These are phyloP conservation scores for Atractosteus spatula DNA, from an alignment of 2,113 vertebrate species.

Conservation along the genomic window DNA sequence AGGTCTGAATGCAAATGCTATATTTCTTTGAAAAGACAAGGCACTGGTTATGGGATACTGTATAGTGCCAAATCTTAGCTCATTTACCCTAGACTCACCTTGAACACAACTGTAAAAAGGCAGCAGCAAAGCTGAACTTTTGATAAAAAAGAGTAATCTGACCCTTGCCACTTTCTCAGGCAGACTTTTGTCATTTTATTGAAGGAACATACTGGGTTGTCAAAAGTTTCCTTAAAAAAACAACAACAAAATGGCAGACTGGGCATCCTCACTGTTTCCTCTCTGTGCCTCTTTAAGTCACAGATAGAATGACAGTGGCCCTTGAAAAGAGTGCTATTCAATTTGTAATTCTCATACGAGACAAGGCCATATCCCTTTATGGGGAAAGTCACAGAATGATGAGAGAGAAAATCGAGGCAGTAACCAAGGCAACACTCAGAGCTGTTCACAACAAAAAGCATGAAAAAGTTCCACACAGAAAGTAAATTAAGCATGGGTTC, in stretches of 20 bases:
- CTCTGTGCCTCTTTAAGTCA: slow-evolving; percentile 35
- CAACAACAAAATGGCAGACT: too few species aligned
- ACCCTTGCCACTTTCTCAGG: too few species aligned
- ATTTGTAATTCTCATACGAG: slow-evolving; percentile 68
- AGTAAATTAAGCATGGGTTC: background rate
- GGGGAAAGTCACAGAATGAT: slow-evolving; percentile 1
- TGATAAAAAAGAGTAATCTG: too few species aligned
- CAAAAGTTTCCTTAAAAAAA: too few species aligned
- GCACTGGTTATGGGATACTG: too few species aligned
- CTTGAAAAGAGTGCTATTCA: slow-evolving; percentile 68
- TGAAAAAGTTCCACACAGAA: background rate
- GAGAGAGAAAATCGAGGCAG: background rate
- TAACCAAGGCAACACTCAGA: background rate
- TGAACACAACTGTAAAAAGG: too few species aligned
- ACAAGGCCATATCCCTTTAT: slow-evolving; percentile 64
- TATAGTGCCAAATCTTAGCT: too few species aligned
- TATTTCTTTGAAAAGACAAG: too few species aligned
- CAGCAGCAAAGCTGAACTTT: too few species aligned
- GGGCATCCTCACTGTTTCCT: slow-evolving; percentile 24
- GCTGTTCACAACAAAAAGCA: slow-evolving; percentile 1
- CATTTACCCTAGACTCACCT: too few species aligned
- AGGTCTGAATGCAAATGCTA: too few species aligned
- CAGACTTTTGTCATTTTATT: slow-evolving; percentile 21
- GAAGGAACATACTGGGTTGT: too few species aligned
- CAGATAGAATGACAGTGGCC: slow-evolving; percentile 56